Percentiles rank a stretch among this genome's conserved stretches.
phyloP scores from a whole-genome alignment of 2,113 vertebrate species.

The Neotragus moschatus region DNA sequence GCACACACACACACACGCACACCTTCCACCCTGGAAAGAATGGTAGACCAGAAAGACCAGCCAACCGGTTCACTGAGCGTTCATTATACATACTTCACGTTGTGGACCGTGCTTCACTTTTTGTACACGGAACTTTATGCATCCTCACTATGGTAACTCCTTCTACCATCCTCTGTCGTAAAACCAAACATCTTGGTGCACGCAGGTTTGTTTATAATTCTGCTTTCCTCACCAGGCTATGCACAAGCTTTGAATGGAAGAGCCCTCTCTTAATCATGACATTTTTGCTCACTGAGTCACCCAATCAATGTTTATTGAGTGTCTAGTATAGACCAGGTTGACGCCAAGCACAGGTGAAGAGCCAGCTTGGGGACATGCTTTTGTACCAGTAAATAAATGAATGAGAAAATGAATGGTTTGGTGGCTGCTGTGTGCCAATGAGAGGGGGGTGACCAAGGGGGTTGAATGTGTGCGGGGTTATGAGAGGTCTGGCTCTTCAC shows the following conservation, averaged over 20 bases:
- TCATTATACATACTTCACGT: accelerated
- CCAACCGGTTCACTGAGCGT: accelerated
- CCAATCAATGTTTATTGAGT: background rate
- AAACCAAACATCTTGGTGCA: background rate
- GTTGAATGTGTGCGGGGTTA: accelerated
- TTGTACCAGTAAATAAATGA: background rate
- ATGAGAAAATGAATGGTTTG: background rate
- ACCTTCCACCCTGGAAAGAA: too few relatives aligned
- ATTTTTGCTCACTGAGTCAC: accelerated
- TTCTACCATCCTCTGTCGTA: background rate
- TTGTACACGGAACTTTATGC: accelerated
- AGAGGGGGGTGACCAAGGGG: accelerated
- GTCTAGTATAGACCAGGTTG: background rate
- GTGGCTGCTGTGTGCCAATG: accelerated
- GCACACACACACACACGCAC: too few relatives aligned
- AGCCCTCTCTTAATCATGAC: accelerated
- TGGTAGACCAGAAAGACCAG: background rate
- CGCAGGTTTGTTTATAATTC: background rate
- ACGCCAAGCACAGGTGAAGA: background rate
- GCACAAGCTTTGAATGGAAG: background rate
- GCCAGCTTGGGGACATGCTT: background rate
- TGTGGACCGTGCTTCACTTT: accelerated
- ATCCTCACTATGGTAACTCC: background rate
- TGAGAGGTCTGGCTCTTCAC: accelerated
- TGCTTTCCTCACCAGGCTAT: background rate